Evolutionary conservation across 2,888 invertebrate genomes (phyloP).

Genomic region (Phragmatobia fuliginosa): DNA sequence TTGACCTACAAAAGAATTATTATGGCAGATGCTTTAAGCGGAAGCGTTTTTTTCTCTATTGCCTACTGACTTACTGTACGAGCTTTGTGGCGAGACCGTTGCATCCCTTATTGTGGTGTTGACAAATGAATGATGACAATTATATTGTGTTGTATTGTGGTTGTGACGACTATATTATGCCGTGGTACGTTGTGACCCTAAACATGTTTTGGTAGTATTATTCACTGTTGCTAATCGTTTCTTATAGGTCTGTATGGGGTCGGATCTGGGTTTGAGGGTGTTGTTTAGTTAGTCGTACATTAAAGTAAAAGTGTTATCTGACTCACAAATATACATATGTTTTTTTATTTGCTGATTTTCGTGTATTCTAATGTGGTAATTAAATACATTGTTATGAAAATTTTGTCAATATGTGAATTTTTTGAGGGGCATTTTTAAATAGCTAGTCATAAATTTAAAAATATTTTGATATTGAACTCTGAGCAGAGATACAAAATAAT

Average conservation of each 20-base stretch:
- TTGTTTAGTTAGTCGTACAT: neutral
- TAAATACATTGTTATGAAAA: neutral
- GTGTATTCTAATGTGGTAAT: neutral
- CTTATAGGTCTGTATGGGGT: slow-evolving; percentile 11
- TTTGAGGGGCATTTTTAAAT: too few species aligned
- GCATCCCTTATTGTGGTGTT: slow-evolving; percentile 62
- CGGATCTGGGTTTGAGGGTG: neutral
- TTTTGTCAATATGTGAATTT: neutral
- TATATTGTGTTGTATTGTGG: slow-evolving; percentile 77
- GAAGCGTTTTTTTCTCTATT: slow-evolving; percentile 60
- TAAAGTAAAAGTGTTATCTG: neutral
- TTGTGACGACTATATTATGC: slow-evolving; percentile 74
- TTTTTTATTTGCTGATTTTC: neutral
- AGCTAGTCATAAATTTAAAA: too few species aligned
- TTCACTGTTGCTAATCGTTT: slow-evolving; percentile 43
- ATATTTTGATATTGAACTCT: too few species aligned
- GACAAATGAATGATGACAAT: slow-evolving; percentile 84
- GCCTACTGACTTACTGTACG: slow-evolving; percentile 61
- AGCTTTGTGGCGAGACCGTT: slow-evolving; percentile 61
- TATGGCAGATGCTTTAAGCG: slow-evolving; percentile 71
- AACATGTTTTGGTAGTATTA: slow-evolving; percentile 45
- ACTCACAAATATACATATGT: neutral
- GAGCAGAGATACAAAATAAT: too few species aligned
- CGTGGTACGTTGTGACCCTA: slow-evolving; percentile 49
- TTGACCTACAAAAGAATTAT: slow-evolving; percentile 76